Base-by-base conservation (phyloP, 2,113 vertebrate species). In the Helogale parvula region DNA sequence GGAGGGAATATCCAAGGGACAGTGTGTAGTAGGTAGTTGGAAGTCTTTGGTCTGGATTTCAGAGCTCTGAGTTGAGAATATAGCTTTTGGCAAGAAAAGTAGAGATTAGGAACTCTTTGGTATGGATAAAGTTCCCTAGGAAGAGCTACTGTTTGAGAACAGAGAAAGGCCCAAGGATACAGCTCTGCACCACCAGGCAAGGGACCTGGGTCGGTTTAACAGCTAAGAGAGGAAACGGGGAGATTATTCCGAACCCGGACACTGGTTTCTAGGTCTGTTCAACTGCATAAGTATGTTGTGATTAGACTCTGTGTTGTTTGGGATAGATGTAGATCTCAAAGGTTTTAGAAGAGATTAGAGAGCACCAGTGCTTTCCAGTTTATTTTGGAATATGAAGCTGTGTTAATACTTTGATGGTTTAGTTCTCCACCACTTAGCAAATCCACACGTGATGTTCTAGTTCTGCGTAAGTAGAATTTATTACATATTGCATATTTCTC, bases 381-480 rank as follows among this genome's bases (percentile, higher is more conserved):
- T 91, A 66, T 76, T 94, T 80, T 93, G 45, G 16, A 81, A 17
- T 96, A 92, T 71, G 80, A 95, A 85, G 11, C 19, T 65, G 11
- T 94, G 91, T 89, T 88, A 45, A 83, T 52, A 85, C 29, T 86
- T 96, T 57, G 31, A 38, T 92, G 29, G 60, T 94, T 85, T 63
- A 52, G 3, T 89, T 97, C 47, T 41, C 57, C 11, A n/a, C n/a
- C 25, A 45, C 63, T 87, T 82, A 76, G 60, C n/a, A 65, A 87
- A 77, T 83, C 15, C 1, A 71, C n/a, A 38, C 15, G 41, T 93
- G 52, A n/a, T 88, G 88, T 92, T 95, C 13, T 89, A 81, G 15
- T 86, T 71, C 88, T 71, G 79, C 17, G 71, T 86, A 96, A 92
- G 6, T 89, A 90, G 29, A 92, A 47, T 89, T 95, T 83, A 65